These are phyloP conservation scores for Callopanchax toddi DNA, from an alignment of 2,113 vertebrate species.

Conservation along the genomic window DNA sequence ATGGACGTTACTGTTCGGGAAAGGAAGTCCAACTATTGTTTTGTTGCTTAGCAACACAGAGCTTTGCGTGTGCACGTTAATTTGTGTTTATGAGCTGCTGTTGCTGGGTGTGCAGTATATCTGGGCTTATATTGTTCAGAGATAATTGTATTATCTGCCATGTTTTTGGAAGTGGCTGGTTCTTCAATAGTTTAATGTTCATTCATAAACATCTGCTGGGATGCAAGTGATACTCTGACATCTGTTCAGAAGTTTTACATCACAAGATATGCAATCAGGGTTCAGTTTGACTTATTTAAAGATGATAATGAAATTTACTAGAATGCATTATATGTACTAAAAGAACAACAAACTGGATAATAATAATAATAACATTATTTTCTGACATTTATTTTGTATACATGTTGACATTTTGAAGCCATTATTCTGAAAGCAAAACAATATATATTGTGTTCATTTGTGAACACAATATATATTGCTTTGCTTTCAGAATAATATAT, in stretches of 20 bases:
- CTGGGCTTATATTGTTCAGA: background rate
- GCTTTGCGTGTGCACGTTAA: slow-evolving; percentile 9
- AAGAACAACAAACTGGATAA: too few relatives aligned
- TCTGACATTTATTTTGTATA: too few relatives aligned
- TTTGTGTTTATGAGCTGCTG: slow-evolving; percentile 8
- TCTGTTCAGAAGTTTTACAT: too few relatives aligned
- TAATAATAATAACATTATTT: too few relatives aligned
- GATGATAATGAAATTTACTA: background rate
- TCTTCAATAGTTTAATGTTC: background rate
- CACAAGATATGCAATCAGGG: background rate
- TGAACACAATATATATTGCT: too few relatives aligned
- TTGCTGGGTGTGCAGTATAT: slow-evolving; percentile 4
- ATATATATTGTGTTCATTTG: too few relatives aligned
- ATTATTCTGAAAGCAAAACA: too few relatives aligned
- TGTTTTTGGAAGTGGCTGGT: background rate
- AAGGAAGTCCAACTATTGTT: background rate
- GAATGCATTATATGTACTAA: too few relatives aligned
- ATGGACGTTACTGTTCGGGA: background rate
- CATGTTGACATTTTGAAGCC: background rate
- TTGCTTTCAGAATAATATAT: too few relatives aligned
- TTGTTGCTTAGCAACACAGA: slow-evolving; percentile 11
- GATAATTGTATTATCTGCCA: background rate
- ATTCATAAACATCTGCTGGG: background rate
- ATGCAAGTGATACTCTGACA: background rate
- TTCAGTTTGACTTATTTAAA: background rate